These are phyloP conservation scores for Dolomedes plantarius DNA, from an alignment of 2,888 invertebrate species.

Conservation along the genomic window DNA sequence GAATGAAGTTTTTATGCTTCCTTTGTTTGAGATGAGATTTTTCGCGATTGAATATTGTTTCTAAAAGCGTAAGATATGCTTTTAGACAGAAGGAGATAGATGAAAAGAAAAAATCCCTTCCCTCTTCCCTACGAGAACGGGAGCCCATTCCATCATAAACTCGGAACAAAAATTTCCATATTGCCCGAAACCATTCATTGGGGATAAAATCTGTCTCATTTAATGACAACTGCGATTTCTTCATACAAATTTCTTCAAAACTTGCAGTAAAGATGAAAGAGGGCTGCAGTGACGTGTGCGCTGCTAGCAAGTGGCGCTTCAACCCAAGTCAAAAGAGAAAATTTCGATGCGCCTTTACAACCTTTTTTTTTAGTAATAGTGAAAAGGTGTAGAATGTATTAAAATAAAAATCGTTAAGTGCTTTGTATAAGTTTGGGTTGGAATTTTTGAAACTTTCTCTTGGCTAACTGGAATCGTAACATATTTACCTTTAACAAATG, in stretches of 20 bases:
- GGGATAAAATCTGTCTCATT: conserved; percentile 29
- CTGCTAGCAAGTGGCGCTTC: too few species aligned
- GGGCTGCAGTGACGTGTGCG: too few species aligned
- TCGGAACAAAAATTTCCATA: conserved; percentile 38
- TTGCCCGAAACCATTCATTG: conserved; percentile 51
- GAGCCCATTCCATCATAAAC: conserved; percentile 24
- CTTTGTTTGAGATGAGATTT: conserved; percentile 69
- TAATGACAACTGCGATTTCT: conserved; percentile 31
- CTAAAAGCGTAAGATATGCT: conserved; percentile 65
- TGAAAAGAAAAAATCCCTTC: conserved; percentile 2
- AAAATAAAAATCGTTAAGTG: too few species aligned
- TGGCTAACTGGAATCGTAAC: too few species aligned
- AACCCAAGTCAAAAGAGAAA: too few species aligned
- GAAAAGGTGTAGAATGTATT: too few species aligned
- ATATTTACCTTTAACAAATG: too few species aligned
- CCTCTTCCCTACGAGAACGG: not conserved
- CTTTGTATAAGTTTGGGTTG: too few species aligned
- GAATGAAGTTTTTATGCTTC: conserved; percentile 70
- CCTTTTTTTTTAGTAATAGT: too few species aligned
- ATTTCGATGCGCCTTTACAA: too few species aligned
- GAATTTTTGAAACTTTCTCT: too few species aligned
- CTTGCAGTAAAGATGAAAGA: too few species aligned
- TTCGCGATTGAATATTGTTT: conserved; percentile 71
- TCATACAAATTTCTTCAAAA: not conserved
- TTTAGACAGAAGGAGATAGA: conserved; percentile 42